phyloP scores from a whole-genome alignment of 2,888 invertebrate species.

The Muscina levida region DNA sequence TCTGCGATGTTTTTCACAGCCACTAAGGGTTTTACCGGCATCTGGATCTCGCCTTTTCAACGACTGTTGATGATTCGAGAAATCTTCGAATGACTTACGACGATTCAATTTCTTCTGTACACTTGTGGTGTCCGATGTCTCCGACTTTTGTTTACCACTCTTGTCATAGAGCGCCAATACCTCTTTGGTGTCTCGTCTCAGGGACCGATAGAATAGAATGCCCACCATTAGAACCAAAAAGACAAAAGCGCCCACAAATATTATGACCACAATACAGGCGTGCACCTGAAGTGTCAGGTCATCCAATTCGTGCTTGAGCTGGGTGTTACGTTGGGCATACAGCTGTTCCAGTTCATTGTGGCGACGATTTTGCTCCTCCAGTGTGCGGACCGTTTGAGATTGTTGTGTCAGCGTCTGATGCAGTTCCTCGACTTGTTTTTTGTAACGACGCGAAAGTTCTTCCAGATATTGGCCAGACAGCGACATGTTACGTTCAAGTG shows the following conservation, averaged over 20 bases:
- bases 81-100: constrained; percentile 85
- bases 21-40: constrained; percentile 75
- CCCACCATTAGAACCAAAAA: constrained; percentile 75
- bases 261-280: constrained; percentile 77
- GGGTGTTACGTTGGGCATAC: constrained; percentile 88
- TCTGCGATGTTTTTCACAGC: constrained; percentile 80
- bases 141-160: constrained; percentile 45
- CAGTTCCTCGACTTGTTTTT: constrained; percentile 97
- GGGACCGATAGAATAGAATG: constrained; percentile 76
- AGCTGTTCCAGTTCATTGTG: constrained; percentile 88
- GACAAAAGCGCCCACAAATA: constrained; percentile 76
- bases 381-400: constrained; percentile 87
- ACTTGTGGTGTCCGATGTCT: constrained; percentile 34
- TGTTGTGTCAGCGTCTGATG: constrained; percentile 91
- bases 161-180: constrained; percentile 65
- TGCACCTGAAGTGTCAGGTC: constrained; percentile 83
- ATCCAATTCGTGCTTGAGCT: constrained; percentile 84
- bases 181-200: constrained; percentile 73
- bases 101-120: constrained; percentile 77
- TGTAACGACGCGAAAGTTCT: constrained; percentile 96
- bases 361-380: constrained; percentile 86
- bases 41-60: constrained; percentile 12
- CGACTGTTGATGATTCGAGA: constrained; percentile 75
- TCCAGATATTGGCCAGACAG: constrained; percentile 97
- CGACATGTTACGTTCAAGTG: constrained; percentile 97